Evolutionary conservation across 2,888 invertebrate genomes (phyloP).

Genomic region (Melitaea athalia): DNA sequence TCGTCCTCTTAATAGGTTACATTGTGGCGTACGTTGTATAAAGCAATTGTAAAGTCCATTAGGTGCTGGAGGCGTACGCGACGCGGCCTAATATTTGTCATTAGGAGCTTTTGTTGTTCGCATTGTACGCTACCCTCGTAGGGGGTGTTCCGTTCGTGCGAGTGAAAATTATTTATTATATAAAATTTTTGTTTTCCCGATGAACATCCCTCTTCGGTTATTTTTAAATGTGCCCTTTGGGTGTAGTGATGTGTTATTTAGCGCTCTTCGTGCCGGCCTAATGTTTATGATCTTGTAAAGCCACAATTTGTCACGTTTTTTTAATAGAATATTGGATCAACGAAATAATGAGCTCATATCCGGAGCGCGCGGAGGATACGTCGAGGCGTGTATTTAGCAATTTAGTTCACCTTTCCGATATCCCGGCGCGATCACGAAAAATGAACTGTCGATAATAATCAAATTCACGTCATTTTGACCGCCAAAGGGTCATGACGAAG

Average conservation of each 20-base stretch:
- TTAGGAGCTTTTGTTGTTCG: slow-evolving; percentile 71
- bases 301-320: slow-evolving; percentile 44
- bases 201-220: slow-evolving; percentile 59
- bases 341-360: slow-evolving; percentile 11
- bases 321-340: slow-evolving; percentile 15
- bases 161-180: slow-evolving; percentile 69
- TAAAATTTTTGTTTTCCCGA: slow-evolving; percentile 62
- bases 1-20: slow-evolving; percentile 60
- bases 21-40: slow-evolving; percentile 52
- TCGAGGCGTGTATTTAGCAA: slow-evolving; percentile 44
- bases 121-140: slow-evolving; percentile 56
- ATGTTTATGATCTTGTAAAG: slow-evolving; percentile 45
- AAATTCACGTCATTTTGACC: slow-evolving; percentile 72
- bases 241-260: slow-evolving; percentile 53
- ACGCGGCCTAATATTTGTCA: slow-evolving; percentile 70
- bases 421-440: slow-evolving; percentile 63
- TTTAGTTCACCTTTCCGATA: slow-evolving; percentile 48
- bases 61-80: slow-evolving; percentile 61
- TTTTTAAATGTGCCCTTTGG: slow-evolving; percentile 64
- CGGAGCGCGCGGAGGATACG: slow-evolving; percentile 7
- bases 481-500: slow-evolving; percentile 75
- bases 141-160: slow-evolving; percentile 57
- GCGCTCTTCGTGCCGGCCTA: slow-evolving; percentile 37
- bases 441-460: slow-evolving; percentile 72
- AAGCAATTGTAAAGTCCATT: slow-evolving; percentile 76